These are phyloP conservation scores for Atethmia centrago DNA, from an alignment of 2,888 invertebrate species.

Conservation along the genomic window DNA sequence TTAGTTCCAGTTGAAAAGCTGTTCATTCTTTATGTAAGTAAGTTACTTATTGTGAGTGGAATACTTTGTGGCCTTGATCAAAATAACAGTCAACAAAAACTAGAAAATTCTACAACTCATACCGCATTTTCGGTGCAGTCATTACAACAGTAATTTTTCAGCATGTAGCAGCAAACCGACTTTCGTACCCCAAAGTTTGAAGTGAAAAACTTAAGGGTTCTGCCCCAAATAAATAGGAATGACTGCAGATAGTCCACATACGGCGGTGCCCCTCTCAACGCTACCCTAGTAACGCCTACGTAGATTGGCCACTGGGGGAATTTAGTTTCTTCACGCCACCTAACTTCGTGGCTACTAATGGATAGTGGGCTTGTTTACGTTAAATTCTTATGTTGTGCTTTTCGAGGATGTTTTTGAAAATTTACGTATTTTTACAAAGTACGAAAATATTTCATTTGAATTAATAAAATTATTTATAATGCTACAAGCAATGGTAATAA, in stretches of 20 bases:
- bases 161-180: slow-evolving; percentile 16
- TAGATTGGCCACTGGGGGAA: slow-evolving; percentile 68
- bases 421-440: neutral
- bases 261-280: slow-evolving; percentile 15
- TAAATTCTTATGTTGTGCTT: slow-evolving; percentile 46
- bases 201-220: slow-evolving; percentile 49
- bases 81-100: neutral
- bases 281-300: slow-evolving; percentile 54
- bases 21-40: neutral
- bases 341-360: slow-evolving; percentile 64
- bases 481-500: neutral
- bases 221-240: slow-evolving; percentile 53
- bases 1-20: neutral
- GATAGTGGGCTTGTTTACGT: slow-evolving; percentile 53
- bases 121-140: neutral
- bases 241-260: slow-evolving; percentile 43
- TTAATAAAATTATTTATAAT: neutral
- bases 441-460: neutral
- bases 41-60: neutral
- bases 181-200: slow-evolving; percentile 46
- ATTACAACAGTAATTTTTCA: neutral
- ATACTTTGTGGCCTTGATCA: neutral
- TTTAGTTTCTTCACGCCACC: slow-evolving; percentile 64
- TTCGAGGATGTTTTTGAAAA: slow-evolving; percentile 1
- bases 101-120: neutral